Conservation (phyloP, 2,888 invertebrate species). For the Troides oblongomaculatus region DNA sequence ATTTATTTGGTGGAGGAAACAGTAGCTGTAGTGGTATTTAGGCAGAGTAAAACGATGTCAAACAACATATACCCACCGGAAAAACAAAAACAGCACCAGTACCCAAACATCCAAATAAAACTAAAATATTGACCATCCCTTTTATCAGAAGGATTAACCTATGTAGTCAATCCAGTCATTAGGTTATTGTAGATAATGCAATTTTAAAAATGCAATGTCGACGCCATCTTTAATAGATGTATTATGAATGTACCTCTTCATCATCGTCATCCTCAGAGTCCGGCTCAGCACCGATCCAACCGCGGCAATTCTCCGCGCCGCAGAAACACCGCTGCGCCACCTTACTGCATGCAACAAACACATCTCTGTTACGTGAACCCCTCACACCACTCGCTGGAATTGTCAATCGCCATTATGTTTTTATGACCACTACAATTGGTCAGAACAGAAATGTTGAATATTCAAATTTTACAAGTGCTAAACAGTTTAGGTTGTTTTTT, state of each 20-base stretch:
- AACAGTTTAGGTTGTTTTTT: not conserved
- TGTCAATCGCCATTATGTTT: conserved; percentile 19
- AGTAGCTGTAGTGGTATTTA: too few relatives aligned
- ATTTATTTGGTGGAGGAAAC: too few relatives aligned
- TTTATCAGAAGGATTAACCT: too few relatives aligned
- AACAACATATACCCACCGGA: too few relatives aligned
- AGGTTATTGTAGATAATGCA: not conserved
- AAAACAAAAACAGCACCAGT: too few relatives aligned
- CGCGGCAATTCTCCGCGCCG: conserved; percentile 92
- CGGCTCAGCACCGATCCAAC: conserved; percentile 96
- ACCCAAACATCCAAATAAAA: too few relatives aligned
- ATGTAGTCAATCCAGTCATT: too few relatives aligned
- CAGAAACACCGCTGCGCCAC: conserved; percentile 98
- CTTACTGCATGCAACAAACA: conserved; percentile 80
- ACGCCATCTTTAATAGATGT: not conserved
- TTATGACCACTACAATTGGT: not conserved
- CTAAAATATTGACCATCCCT: too few relatives aligned
- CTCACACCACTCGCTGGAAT: conserved; percentile 31
- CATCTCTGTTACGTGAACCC: conserved; percentile 26
- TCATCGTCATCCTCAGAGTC: conserved; percentile 78
- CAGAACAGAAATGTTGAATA: too few relatives aligned
- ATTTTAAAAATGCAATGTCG: not conserved
- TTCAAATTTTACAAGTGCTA: not conserved
- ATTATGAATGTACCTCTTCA: conserved; percentile 63
- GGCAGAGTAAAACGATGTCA: too few relatives aligned